Conservation (phyloP, 2,888 invertebrate species). For the Lingula anatina region DNA sequence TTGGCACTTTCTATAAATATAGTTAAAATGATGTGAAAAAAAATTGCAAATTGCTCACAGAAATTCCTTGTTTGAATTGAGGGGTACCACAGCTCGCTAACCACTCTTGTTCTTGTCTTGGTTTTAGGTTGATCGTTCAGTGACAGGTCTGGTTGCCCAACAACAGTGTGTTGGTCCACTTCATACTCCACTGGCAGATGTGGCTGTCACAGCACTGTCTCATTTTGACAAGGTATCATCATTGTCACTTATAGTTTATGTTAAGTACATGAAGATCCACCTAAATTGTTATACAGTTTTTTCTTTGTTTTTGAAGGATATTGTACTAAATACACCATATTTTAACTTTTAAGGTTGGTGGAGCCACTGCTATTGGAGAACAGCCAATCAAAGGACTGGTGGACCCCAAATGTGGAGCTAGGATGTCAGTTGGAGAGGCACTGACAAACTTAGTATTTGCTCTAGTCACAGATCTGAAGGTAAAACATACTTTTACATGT, state of each 20-base stretch:
- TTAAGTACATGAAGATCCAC: too few relatives aligned
- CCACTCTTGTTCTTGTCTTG: too few relatives aligned
- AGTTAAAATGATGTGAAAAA: too few relatives aligned
- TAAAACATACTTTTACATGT: too few relatives aligned
- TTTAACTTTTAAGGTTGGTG: constrained; percentile 60
- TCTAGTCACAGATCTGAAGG: constrained; percentile 57
- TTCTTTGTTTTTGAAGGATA: too few relatives aligned
- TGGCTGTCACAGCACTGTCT: constrained; percentile 78
- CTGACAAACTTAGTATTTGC: constrained; percentile 84
- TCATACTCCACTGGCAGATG: constrained; percentile 93
- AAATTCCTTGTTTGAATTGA: too few relatives aligned
- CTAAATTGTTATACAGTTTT: too few relatives aligned
- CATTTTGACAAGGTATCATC: constrained; percentile 70
- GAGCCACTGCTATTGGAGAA: constrained; percentile 93
- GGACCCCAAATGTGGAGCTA: constrained; percentile 77
- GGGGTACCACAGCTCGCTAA: too few relatives aligned
- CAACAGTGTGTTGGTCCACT: constrained; percentile 98
- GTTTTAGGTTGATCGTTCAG: constrained; percentile 64
- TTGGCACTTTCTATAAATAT: too few relatives aligned
- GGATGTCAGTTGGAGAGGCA: constrained; percentile 92
- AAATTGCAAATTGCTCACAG: too few relatives aligned
- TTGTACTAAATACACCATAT: not conserved
- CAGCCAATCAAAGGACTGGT: constrained; percentile 92
- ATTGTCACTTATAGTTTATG: too few relatives aligned
- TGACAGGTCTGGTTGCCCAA: constrained; percentile 90